Evolutionary conservation across 2,888 invertebrate species (phyloP), one percentile per base, ranked within the genome.

Genomic region (Ochropleura leucogaster): DNA sequence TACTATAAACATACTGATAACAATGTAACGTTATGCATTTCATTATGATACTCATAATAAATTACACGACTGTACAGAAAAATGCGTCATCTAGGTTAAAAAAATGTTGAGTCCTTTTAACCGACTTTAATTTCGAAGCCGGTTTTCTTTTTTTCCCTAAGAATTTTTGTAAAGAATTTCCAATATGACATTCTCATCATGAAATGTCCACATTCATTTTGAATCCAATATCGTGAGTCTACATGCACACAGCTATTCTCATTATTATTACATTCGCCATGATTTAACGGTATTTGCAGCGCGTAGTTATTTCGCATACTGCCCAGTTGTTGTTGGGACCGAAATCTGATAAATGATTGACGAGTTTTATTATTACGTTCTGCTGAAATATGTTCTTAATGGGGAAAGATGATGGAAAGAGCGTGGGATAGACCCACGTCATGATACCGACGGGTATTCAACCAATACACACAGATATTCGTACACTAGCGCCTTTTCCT

Each of bases 261-360:
- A 74, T 78, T 79, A 80, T 63, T 72, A 55, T 73, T 67, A 66
- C 57, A 67, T 77, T 77, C 60, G 75, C 67, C 30, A 62, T 84
- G 77, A 82, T 86, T 76, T 79, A 84, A 76, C 62, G 63, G 14
- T 68, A 59, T 68, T 81, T 72, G 55, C 57, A n/a, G 42, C n/a
- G 63, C 74, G 62, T 76, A 59, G 72, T 83, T 80, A 76, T 76
- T 68, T 74, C 70, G 47, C 60, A 62, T 40, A 70, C 66, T 74
- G 46, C 12, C 63, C 46, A 55, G 55, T 12, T 63, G 72, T 77
- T 80, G 66, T 75, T 62, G 51, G 51, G 55, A 46, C 74, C 63
- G 67, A 71, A 69, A 65, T 72, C 60, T 47, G 74, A 74, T 73
- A 70, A 74, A 70, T 80, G 71, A 74, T 74, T 69, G 73, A 75